Evolutionary conservation across 2,888 invertebrate species (phyloP).

Genomic region (Scaptomyza tumidula): DNA sequence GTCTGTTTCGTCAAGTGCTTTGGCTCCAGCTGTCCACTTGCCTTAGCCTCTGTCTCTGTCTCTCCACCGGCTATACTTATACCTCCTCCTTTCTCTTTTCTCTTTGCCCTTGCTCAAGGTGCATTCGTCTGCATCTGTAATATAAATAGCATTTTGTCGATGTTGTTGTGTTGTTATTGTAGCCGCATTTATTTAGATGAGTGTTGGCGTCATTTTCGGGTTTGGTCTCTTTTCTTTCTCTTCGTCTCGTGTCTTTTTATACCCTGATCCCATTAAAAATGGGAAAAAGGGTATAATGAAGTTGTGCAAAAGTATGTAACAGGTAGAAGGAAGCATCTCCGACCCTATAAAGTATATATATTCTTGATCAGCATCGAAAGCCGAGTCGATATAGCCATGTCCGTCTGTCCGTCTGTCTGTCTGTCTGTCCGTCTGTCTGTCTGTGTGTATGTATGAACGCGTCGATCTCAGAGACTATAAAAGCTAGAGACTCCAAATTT

Average conservation of each 20-base stretch:
- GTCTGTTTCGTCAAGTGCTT: constrained; percentile 59
- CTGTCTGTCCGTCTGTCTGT: too few relatives aligned
- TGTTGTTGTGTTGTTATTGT: constrained; percentile 40
- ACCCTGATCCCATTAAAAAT: too few relatives aligned
- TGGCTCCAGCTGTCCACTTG: constrained; percentile 60
- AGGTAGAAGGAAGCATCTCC: too few relatives aligned
- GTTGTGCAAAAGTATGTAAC: too few relatives aligned
- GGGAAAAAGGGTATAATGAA: too few relatives aligned
- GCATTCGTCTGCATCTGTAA: constrained; percentile 59
- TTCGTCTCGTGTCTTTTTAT: neutral
- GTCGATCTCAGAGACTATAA: too few relatives aligned
- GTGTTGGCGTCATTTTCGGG: constrained; percentile 48
- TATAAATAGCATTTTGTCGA: constrained; percentile 62
- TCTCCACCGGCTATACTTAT: neutral
- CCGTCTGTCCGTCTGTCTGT: too few relatives aligned
- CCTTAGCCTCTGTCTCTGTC: constrained; percentile 8
- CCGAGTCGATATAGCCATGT: too few relatives aligned
- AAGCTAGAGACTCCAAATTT: too few relatives aligned
- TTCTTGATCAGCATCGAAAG: too few relatives aligned
- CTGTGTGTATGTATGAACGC: too few relatives aligned
- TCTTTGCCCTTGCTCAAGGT: constrained; percentile 12
- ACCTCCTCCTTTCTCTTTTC: neutral
- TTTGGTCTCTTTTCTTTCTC: constrained; percentile 1
- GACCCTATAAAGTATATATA: too few relatives aligned
- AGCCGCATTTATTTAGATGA: constrained; percentile 55